Evolutionary conservation across 2,797 vertebrate genomes (phyloP), one percentile per base, ranked within the genome.

Genomic region (Percopsis omiscomaycus): DNA sequence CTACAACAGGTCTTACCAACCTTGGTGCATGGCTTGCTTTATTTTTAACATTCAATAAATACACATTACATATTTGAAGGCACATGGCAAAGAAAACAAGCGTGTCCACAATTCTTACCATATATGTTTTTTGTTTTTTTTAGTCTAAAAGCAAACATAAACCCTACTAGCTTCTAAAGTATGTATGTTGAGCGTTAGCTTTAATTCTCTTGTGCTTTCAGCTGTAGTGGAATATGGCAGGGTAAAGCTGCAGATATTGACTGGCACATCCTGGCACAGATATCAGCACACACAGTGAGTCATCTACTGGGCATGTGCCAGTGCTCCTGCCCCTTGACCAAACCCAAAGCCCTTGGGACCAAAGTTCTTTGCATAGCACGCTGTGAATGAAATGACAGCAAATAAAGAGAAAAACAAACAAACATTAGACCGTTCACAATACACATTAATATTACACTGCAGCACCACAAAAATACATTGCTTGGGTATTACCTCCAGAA

Each of bases 321-420:
- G 85, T 0, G 96, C 95, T 45, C 96, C 97, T 0, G 96, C 97
- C 0, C 96, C 97, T 76, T 98, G 96, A 61, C 97, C 97, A 0
- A 97, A 99, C 57, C 97, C 97, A 58, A 98, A 99, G 58, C 97
- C 97, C 79, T 98, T 99, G 54, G 96, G 97, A 47, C 97, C 96
- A 1, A 98, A 98, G 87, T 95, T 96, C 90, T 98, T 98, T 52
- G 95, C 95, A 0, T 99, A 98, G 87, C 97, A 99, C 65, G 86
- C 97, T 99, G 92, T 28, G 57, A 77, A 83, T 46, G 9, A 13
- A 29, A 45, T 29, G 13, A 47, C 46, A 72, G 28, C 2, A 53
- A 37, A 58, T 22, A 2, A 47, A 9, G 28, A 15, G 12, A 64
- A 27, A 13, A 14, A 66, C 47, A 66, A 37, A 46, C 44, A 63